Base-by-base conservation (phyloP, 2,113 vertebrate genomes). In the Dromas ardeola region DNA sequence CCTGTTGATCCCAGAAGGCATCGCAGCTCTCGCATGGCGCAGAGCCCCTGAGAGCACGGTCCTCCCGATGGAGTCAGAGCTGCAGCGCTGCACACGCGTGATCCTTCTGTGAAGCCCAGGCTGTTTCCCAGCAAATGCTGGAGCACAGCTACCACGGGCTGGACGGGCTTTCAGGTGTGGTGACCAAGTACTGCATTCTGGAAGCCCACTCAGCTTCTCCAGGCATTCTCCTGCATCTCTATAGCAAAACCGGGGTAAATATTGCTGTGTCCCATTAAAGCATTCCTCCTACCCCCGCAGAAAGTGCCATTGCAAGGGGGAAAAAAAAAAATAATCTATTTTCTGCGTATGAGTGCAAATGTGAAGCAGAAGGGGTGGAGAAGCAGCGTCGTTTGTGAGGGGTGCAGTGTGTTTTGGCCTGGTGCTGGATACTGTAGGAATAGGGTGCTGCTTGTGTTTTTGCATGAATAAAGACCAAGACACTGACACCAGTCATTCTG, bases 11-110 rank as follows among this genome's bases (percentile, higher is more conserved):
- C 70, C 78, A 7, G 17, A 17, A 45, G 77, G 55, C 56, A 22
- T 29, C 3, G 2, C 52, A 19, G 58, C 78, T 59, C 67, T 32
- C 30, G 42, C 42, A 8, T 61, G 16, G 3, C 21, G 7, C 53
- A 9, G 36, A 49, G 58, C 42, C 42, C 40, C 55, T 38, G 40
- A 29, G 3, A 58, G 43, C 61, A 62, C 38, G 2, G 43, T 18
- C 27, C 40, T 21, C 32, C 40, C 3, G 29, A 11, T 20, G 61
- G 18, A 20, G 36, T 12, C 9, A 8, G 10, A 61, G 45, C 67
- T 6, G 59, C 59, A 11, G 12, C 16, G 20, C 61, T 55, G 36
- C 2, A 0, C 11, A 6, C 20, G 2, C 5, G 2, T 26, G 27
- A 23, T 25, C 69, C 23, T 30, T 47, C 81, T 27, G 36, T 5